These are phyloP conservation scores for Promerops cafer DNA, from an alignment of 2,113 vertebrate genomes.

Conservation along the genomic window DNA sequence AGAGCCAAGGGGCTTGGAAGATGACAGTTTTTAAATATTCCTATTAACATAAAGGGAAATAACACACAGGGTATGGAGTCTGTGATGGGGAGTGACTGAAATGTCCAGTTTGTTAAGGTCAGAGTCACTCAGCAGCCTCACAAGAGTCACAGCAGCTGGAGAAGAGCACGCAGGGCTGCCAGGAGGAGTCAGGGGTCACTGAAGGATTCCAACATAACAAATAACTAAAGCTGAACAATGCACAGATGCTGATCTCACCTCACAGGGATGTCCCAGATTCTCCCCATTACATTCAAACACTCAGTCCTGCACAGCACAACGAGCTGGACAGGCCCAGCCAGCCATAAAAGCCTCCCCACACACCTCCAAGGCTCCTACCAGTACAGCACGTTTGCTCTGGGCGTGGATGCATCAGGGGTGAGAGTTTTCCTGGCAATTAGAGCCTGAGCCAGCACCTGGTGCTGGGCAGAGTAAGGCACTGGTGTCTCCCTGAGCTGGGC, in stretches of 20 bases:
- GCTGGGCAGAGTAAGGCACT: background rate
- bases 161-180: background rate
- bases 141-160: background rate
- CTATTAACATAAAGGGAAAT: background rate
- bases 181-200: background rate
- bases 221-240: background rate
- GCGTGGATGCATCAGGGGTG: background rate
- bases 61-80: background rate
- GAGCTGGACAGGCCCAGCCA: background rate
- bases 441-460: background rate
- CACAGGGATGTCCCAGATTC: background rate
- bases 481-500: background rate
- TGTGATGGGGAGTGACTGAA: background rate
- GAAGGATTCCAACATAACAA: background rate
- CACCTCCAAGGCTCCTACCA: background rate
- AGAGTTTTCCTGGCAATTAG: background rate
- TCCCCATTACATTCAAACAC: background rate
- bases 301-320: background rate
- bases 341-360: background rate
- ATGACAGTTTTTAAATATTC: background rate
- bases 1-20: background rate
- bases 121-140: background rate
- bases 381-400: background rate
- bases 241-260: background rate
- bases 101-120: background rate